A percentile compares a stretch with the other conserved stretches of the same genome.
Evolutionary conservation across 2,888 invertebrate species (phyloP).

Genomic region (Pantelozetes paolii): DNA sequence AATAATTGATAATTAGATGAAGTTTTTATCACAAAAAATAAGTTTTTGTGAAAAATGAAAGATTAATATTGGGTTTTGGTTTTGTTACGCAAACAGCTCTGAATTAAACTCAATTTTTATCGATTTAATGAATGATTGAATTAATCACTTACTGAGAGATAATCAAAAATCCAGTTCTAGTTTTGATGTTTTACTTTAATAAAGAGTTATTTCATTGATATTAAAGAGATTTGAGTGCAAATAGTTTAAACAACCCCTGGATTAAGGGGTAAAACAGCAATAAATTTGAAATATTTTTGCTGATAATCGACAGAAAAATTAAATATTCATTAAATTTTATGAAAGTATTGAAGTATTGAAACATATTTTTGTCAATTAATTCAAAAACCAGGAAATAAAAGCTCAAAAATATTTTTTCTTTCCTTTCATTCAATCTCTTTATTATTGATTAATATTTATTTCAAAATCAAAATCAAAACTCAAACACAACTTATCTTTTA

Average conservation of each 20-base stretch:
- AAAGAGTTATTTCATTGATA: no score
- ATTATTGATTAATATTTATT: background rate
- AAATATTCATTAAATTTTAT: background rate
- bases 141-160: no score
- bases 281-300: background rate
- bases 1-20: no score
- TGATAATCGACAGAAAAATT: background rate
- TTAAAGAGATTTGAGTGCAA: no score
- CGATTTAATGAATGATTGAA: no score
- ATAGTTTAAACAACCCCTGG: no score
- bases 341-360: background rate
- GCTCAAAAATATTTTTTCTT: background rate
- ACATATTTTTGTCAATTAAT: background rate
- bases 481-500: background rate
- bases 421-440: background rate
- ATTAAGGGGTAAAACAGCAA: no score
- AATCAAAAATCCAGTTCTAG: background rate
- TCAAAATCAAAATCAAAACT: background rate
- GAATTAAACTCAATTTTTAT: no score
- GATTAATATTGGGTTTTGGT: no score
- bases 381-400: background rate
- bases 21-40: no score
- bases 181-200: background rate
- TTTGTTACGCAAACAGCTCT: no score
- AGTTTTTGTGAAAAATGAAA: no score